Evolutionary conservation across 2,113 vertebrate species (phyloP), one percentile per base, ranked within the genome.

Genomic region (Canis aureus): DNA sequence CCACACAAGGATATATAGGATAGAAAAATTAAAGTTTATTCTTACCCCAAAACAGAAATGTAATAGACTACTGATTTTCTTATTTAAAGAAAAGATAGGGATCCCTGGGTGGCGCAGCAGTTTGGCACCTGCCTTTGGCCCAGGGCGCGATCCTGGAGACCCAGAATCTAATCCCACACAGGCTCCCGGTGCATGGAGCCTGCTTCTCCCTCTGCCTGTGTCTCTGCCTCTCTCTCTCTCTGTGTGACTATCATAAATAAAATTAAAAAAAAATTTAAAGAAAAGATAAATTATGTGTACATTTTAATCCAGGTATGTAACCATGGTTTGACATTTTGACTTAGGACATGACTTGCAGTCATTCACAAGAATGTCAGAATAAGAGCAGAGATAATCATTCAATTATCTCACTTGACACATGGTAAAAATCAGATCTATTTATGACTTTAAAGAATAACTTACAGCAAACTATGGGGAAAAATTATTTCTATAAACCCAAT

Each of bases 21-120:
- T 22, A 91, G 89, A 25, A 81, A 91, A 69, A 43, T 57, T 43
- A 38, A 91, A 81, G 78, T 43, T 92, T 81, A 59, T 81, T 82
- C 25, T 82, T 57, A 59, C 25, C 82, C 25, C 59, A 69, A 59
- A 91, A 62, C 9, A 35, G 25, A 35, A 11, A 84, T 19, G 35
- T 23, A 73, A 51, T 13, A 92, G 27, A 62, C 5, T 62, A 32
- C 55, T n/a, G 66, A 62, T 10, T 73, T 82, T 57, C 17, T 27
- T 66, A 64, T 29, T n/a, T 19, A 12, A 66, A 43, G 43, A 6
- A 43, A 43, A 43, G 43, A 43, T 43, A 43, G 43, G 43, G 43
- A 43, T 43, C 43, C 43, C 43, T 43, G 43, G 43, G 43, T 43
- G 43, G 43, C 43, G 43, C 43, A 43, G 43, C 43, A 0, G 43